Evolutionary conservation across 2,113 vertebrate genomes (phyloP).

Genomic region (Progne subis): DNA sequence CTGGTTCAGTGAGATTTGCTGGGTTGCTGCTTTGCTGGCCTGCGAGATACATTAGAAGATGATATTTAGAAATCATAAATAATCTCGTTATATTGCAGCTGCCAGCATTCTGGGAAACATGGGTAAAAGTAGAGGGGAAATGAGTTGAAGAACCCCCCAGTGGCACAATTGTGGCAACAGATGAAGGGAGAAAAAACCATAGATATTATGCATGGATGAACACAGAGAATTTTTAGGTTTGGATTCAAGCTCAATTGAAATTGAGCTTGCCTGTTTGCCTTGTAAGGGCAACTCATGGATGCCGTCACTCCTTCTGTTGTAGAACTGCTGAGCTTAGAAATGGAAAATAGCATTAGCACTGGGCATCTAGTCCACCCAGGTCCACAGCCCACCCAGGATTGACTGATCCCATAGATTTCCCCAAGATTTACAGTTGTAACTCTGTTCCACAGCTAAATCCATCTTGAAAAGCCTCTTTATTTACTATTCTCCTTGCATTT

Average conservation of each 20-base stretch:
- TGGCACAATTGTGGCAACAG: background rate
- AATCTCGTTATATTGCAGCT: constrained; percentile 7
- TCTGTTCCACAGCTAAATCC: background rate
- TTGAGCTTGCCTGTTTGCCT: background rate
- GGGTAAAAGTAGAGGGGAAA: constrained; percentile 17
- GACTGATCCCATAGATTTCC: background rate
- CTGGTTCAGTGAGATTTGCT: constrained; percentile 48
- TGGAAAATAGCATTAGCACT: background rate
- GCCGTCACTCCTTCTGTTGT: background rate
- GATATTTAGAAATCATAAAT: constrained; percentile 57
- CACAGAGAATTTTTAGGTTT: constrained; percentile 28
- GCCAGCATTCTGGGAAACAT: constrained; percentile 17
- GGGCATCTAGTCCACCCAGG: background rate
- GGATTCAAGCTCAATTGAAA: background rate
- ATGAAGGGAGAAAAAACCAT: background rate
- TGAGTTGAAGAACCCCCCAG: background rate
- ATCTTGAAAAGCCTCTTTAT: background rate
- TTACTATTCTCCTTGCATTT: background rate
- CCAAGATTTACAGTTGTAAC: background rate
- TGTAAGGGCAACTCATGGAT: background rate
- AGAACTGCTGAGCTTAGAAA: background rate
- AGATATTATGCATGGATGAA: constrained; percentile 3
- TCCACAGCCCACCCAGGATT: background rate
- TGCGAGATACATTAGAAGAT: constrained; percentile 30
- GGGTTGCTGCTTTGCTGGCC: background rate